Conservation (phyloP, 2,797 vertebrate species). For the Threskiornis aethiopicus region DNA sequence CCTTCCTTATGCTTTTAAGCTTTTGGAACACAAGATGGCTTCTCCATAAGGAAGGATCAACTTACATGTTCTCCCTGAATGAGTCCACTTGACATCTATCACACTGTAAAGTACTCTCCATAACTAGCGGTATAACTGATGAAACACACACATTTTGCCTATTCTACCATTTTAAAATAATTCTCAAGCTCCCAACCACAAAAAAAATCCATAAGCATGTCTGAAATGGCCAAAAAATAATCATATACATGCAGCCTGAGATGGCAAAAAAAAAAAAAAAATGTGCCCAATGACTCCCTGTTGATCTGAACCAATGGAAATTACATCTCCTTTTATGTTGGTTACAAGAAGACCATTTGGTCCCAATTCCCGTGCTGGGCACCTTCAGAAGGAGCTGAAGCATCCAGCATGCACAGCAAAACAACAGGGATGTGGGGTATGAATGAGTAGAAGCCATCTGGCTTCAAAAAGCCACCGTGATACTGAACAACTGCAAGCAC, state of each 20-base stretch:
- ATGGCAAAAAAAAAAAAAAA: neutral
- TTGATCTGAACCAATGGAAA: neutral
- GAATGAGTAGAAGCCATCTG: neutral
- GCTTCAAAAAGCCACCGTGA: neutral
- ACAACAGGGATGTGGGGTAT: neutral
- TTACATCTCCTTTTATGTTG: fast-evolving
- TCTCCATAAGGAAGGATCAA: neutral
- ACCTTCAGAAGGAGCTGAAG: neutral
- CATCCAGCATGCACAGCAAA: neutral
- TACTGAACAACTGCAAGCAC: neutral
- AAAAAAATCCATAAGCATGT: neutral
- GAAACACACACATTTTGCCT: neutral
- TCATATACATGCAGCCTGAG: neutral
- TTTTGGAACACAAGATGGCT: neutral
- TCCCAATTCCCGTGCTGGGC: fast-evolving
- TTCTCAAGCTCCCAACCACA: neutral
- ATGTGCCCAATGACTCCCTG: neutral
- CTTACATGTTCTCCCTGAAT: neutral
- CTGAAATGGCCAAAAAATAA: neutral
- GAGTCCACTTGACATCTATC: neutral
- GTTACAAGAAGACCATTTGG: neutral
- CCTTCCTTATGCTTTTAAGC: neutral
- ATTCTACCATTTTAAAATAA: neutral
- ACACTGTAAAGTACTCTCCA: neutral
- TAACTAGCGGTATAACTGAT: neutral